Base-by-base conservation (phyloP, 2,113 vertebrate genomes). In the Etheostoma spectabile region DNA sequence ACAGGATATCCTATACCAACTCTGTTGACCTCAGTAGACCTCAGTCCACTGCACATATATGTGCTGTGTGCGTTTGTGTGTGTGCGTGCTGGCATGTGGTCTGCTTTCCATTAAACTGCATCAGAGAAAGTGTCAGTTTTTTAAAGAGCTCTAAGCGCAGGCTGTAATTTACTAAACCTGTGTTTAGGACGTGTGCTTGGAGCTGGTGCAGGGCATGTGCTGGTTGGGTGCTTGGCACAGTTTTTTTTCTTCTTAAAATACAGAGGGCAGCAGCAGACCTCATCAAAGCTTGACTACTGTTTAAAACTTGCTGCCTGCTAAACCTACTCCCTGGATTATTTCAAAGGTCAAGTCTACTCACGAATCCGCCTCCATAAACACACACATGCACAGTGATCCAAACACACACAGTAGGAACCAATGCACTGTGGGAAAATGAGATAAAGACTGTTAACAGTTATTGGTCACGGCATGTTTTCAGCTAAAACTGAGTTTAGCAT, bases 101-200 rank as follows among this genome's bases (percentile, higher is more conserved):
- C 86, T 89, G 90, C 74, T 87, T 86, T 77, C 64, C 60, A 83
- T 86, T 92, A 83, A 82, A 83, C 33, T 57, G 75, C 83, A 88
- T 85, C 59, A 83, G 79, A 91, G 83, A 89, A 87, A 87, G 87
- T 88, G 87, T 91, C 82, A 70, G 59, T 78, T 80, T 87, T 91
- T 86, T 79, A 86, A 89, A 86, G 49, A 64, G 59, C 77, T 85
- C 57, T 19, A 48, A 77, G 81, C 30, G 7, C 59, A 91, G 64
- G 74, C 68, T 92, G 71, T 88, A 93, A 92, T 92, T 94, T 92
- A 68, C 89, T 67, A 79, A 80, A 74, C 84, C 66, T 86, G 83
- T 77, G 69, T 89, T 83, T 79, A 61, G 77, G 71, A 77, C 84
- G 82, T 89, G 85, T 67, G 48, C 70, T 74, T 61, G 56, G 75